These are phyloP conservation scores for Quiscalus mexicanus DNA, from an alignment of 2,113 vertebrate genomes.

Conservation along the genomic window DNA sequence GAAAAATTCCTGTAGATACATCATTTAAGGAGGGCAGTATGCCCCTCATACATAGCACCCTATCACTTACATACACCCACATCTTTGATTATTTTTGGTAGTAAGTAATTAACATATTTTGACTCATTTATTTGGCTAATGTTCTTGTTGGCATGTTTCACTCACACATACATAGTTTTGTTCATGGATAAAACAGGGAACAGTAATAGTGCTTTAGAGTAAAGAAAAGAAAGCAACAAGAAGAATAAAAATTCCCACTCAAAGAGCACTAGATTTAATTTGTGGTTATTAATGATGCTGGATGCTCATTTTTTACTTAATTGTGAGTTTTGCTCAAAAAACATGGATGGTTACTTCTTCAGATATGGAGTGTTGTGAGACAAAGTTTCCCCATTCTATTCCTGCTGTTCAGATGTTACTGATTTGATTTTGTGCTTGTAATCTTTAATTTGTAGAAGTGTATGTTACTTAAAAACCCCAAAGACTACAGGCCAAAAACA, in stretches of 20 bases:
- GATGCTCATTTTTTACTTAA: not conserved
- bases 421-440: not conserved
- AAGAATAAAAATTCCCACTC: not conserved
- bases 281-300: not conserved
- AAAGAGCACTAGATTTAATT: not conserved
- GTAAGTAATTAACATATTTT: constrained; percentile 43
- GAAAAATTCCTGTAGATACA: not conserved
- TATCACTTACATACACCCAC: not conserved
- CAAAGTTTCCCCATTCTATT: not conserved
- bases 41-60: not conserved
- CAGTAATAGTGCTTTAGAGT: not conserved
- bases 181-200: not conserved
- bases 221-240: not conserved
- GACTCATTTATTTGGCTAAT: constrained; percentile 6
- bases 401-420: not conserved
- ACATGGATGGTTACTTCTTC: not conserved
- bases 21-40: not conserved
- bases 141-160: not conserved
- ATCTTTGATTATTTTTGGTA: not conserved
- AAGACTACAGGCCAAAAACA: not conserved
- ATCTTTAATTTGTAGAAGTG: not conserved
- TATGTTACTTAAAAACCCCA: not conserved
- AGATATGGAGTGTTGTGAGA: not conserved
- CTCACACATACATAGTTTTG: not conserved
- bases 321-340: not conserved